These are phyloP conservation scores for Mythimna albipuncta DNA, from an alignment of 2,888 invertebrate genomes.

Conservation along the genomic window DNA sequence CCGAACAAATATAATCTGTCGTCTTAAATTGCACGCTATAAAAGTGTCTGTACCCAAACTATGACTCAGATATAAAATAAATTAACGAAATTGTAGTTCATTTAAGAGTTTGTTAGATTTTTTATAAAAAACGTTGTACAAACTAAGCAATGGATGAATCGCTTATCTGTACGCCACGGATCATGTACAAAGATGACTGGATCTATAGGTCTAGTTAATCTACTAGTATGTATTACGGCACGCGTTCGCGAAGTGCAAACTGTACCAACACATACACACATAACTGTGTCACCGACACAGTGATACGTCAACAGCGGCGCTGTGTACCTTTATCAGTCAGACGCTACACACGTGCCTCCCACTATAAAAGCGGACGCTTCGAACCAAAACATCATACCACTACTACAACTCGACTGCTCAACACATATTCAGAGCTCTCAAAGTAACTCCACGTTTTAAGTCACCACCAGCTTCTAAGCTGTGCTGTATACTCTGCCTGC, in stretches of 20 bases:
- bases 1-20: slow-evolving; percentile 37
- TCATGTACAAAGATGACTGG: slow-evolving; percentile 29
- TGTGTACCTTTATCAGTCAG: slow-evolving; percentile 75
- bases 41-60: slow-evolving; percentile 37
- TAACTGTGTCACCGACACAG: slow-evolving; percentile 64
- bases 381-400: slow-evolving; percentile 40
- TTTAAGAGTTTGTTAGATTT: slow-evolving; percentile 1
- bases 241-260: slow-evolving; percentile 81
- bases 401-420: slow-evolving; percentile 30
- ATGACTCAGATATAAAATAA: slow-evolving; percentile 47
- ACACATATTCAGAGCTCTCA: slow-evolving; percentile 30
- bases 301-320: slow-evolving; percentile 66
- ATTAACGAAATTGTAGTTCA: slow-evolving; percentile 31
- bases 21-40: slow-evolving; percentile 38
- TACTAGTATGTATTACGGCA: slow-evolving; percentile 67
- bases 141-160: slow-evolving; percentile 35
- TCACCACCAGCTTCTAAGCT: slow-evolving; percentile 37
- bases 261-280: slow-evolving; percentile 71
- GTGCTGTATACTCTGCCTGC: slow-evolving; percentile 53
- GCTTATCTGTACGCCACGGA: slow-evolving; percentile 32
- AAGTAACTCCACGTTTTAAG: slow-evolving; percentile 17
- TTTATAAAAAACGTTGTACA: not conserved
- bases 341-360: slow-evolving; percentile 74
- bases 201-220: slow-evolving; percentile 52
- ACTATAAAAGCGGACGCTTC: slow-evolving; percentile 70